phyloP scores from a whole-genome alignment of 1,140 invertebrate species.

The Anastrepha obliqua region DNA sequence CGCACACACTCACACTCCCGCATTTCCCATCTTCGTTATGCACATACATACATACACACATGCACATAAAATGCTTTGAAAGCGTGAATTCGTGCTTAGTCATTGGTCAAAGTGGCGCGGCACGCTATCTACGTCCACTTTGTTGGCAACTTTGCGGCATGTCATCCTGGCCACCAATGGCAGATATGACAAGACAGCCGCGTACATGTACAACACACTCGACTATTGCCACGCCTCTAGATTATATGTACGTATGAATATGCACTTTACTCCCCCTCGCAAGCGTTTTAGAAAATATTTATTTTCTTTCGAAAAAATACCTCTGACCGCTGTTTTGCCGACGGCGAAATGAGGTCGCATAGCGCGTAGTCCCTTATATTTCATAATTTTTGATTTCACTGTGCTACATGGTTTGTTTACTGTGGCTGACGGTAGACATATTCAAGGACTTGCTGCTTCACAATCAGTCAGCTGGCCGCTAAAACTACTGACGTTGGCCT shows the following conservation, averaged over 20 bases:
- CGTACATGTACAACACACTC: background rate
- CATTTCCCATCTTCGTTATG: background rate
- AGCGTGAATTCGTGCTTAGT: background rate
- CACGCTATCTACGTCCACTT: background rate
- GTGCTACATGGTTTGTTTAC: background rate
- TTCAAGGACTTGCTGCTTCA: background rate
- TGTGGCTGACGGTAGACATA: background rate
- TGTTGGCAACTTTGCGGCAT: background rate
- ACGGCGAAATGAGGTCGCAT: background rate
- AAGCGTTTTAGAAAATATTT: background rate
- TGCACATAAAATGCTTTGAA: background rate
- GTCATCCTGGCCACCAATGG: slow-evolving; percentile 7
- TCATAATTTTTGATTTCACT: background rate
- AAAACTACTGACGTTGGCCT: slow-evolving; percentile 10
- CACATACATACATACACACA: background rate
- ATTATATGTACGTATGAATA: too few species aligned
- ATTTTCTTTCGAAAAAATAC: background rate
- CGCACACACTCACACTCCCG: background rate
- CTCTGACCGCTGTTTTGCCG: background rate
- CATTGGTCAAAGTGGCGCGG: slow-evolving; percentile 32
- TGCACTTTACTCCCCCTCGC: background rate
- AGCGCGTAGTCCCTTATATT: background rate
- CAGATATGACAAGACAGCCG: slow-evolving; percentile 22
- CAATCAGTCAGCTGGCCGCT: too few species aligned
- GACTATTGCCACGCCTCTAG: slow-evolving; percentile 27